Evolutionary conservation across 2,797 vertebrate species (phyloP), one percentile per base, ranked within the genome.

Genomic region (Nasua narica): DNA sequence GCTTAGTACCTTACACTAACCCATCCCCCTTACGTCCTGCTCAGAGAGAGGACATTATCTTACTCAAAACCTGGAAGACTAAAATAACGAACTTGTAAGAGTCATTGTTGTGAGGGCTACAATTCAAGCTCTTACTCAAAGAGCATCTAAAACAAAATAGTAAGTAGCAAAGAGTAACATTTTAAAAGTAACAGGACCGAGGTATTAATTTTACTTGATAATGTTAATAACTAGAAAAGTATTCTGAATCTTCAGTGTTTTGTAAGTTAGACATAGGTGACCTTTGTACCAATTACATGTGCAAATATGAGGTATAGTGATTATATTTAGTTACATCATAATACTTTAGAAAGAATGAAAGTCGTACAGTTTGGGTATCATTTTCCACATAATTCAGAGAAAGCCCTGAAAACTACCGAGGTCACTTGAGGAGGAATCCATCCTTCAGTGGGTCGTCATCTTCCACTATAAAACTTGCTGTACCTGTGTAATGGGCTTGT

Each of bases 361-460:
- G 37, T 46, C 56, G 16, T 87, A 48, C n/a, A 83, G 74, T 77
- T 50, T 77, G 13, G 29, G 70, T 77, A 69, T 18, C 77, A 40
- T 32, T 90, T 96, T 94, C 91, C 52, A 85, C 3, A 76, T 86
- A 84, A 86, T 65, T 65, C 65, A 70, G 46, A 83, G 40, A 67
- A 87, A 91, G 25, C 25, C 23, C 50, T 70, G 77, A 35, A 52
- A 58, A 54, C 5, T 32, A 29, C 0, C 19, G 1, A 0, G 48
- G 67, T 99, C 98, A 99, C 97, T 99, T 99, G 84, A 99, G 98
- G 74, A 99, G 98, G 97, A 99, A 99, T 4, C 99, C 99, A 0
- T 98, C 91, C 85, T 97, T 99, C 95, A 99, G 98, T 0, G 98
- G 74, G 98, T 99, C 99, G 0, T 99, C 98, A 0, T 98, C 98